Evolutionary conservation across 1,140 invertebrate genomes (phyloP), one percentile per base, ranked within the genome.

Genomic region (Chironomus tepperi): DNA sequence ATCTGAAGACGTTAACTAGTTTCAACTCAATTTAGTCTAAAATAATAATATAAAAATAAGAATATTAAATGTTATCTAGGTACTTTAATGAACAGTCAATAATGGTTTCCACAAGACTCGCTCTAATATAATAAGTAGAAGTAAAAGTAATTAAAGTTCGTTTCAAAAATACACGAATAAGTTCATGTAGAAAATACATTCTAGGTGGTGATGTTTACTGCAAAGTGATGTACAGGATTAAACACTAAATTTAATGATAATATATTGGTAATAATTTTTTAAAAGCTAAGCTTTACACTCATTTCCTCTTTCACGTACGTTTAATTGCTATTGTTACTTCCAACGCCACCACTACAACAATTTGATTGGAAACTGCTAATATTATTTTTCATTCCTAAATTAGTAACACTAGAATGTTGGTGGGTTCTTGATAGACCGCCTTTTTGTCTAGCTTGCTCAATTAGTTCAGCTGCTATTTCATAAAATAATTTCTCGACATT

Each of bases 401-500:
- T 70, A 70, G 65, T 70, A 9, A 70, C 65, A 18, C 65, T 70
- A 18, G 65, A 70, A 70, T 70, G 2, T 2, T 57, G 65, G 19
- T 70, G 65, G 3, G 16, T 70, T 70, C 65, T n/a, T 7, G 65
- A 70, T 19, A 70, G 18, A 3, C 65, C 65, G n/a, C 65, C 65
- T 10, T 70, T 70, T 12, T 70, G 65, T 70, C 65, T 18, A 42
- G 42, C 72, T 73, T 73, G 42, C 88, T 95, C 93, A 88, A 95
- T 95, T 19, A 96, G 85, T 84, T 95, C 94, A 65, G 93, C 91
- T 75, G 96, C 96, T 79, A 98, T 98, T 83, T 97, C 94, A 88
- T 95, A 92, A 84, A 98, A 98, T 74, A 98, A 85, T 83, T 94
- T 90, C 84, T 99, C 97, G 42, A 99, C 97, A 86, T 98, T 98